Conservation (phyloP, 2,888 invertebrate genomes). For the Ectemnius cavifrons region DNA sequence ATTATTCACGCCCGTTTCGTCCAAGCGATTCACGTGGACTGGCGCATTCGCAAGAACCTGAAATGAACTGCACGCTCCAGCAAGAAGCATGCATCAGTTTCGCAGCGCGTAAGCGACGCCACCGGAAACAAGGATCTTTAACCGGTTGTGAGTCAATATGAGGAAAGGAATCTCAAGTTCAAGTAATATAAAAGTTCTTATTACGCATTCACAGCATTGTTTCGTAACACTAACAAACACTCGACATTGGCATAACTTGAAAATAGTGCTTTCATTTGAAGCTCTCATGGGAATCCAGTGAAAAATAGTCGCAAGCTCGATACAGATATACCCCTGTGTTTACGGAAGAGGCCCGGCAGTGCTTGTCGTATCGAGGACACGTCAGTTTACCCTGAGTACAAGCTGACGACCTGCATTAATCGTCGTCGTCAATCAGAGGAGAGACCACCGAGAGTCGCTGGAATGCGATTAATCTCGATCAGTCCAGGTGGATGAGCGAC, state of each 20-base stretch:
- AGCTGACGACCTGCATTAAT: constrained; percentile 61
- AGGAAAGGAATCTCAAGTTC: too few relatives aligned
- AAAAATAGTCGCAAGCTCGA: too few relatives aligned
- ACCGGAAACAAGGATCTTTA: too few relatives aligned
- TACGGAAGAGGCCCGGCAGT: constrained; percentile 7
- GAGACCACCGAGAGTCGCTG: constrained; percentile 28
- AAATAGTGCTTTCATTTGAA: not conserved
- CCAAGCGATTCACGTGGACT: constrained; percentile 24
- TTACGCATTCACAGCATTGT: too few relatives aligned
- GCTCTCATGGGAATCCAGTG: not conserved
- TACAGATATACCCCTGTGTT: too few relatives aligned
- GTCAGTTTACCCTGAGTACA: constrained; percentile 48
- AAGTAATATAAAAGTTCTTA: too few relatives aligned
- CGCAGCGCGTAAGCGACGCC: too few relatives aligned
- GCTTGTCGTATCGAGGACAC: constrained; percentile 35
- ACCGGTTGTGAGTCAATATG: too few relatives aligned
- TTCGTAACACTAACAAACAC: not conserved
- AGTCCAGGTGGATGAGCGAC: constrained; percentile 49
- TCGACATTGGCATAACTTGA: not conserved
- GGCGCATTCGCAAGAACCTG: not conserved
- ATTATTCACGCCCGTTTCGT: constrained; percentile 59
- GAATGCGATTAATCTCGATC: constrained; percentile 65
- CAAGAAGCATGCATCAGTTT: too few relatives aligned
- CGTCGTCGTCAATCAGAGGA: constrained; percentile 63
- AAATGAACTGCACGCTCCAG: not conserved